Percentiles rank a stretch among this genome's conserved stretches.
Evolutionary conservation across 2,113 vertebrate genomes (phyloP).

Genomic region (Scalopus aquaticus): DNA sequence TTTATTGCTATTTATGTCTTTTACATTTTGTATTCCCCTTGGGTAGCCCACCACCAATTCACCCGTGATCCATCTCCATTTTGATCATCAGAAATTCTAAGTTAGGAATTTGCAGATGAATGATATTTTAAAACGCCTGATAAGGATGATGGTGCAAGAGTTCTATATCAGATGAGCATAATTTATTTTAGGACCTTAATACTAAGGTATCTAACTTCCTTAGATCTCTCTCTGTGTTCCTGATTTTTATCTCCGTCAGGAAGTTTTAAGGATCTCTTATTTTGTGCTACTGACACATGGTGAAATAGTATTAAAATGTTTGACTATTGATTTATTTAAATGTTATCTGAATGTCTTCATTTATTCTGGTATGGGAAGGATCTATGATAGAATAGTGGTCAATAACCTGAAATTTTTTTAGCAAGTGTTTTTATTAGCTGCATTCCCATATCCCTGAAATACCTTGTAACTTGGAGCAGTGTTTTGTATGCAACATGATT

Average conservation of each 20-base stretch:
- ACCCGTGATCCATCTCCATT: too few relatives aligned
- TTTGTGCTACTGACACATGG: neutral
- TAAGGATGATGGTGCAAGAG: neutral
- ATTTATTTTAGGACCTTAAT: neutral
- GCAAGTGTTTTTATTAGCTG: conserved; percentile 41
- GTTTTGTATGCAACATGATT: conserved; percentile 28
- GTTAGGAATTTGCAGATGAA: conserved; percentile 22
- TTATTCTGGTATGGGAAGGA: conserved; percentile 4
- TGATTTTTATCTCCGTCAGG: neutral
- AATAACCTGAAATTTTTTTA: neutral
- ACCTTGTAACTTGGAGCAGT: conserved; percentile 6
- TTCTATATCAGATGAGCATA: neutral
- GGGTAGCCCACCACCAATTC: too few relatives aligned
- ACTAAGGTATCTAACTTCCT: neutral
- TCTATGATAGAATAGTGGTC: neutral
- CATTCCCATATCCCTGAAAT: neutral
- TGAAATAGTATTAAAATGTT: conserved; percentile 14
- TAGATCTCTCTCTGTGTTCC: neutral
- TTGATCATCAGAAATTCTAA: conserved; percentile 31
- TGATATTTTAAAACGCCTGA: neutral
- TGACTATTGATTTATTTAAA: neutral
- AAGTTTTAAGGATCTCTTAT: neutral
- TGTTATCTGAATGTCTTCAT: neutral
- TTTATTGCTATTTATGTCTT: too few relatives aligned
- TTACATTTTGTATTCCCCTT: too few relatives aligned